A percentile compares a stretch with the other conserved stretches of the same genome.
Conservation (phyloP, 2,113 vertebrate species). For the Atlantisia rogersi region DNA sequence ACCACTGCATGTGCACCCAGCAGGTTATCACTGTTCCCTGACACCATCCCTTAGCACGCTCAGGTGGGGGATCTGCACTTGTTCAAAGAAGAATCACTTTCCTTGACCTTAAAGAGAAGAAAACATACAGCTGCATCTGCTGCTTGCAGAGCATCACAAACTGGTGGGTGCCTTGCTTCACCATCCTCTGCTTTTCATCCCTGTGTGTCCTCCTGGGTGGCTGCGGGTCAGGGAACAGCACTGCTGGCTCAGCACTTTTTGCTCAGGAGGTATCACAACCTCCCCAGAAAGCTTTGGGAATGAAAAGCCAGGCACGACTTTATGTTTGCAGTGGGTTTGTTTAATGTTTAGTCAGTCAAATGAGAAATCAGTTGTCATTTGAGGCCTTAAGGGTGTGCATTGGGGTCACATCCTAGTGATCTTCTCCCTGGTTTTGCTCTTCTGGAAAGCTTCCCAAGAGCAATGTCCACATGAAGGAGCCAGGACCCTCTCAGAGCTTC, state of each 20-base stretch:
- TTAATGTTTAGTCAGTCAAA: background rate
- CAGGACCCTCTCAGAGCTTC: no score
- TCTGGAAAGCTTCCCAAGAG: background rate
- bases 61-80: background rate
- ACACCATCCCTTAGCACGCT: rapidly evolving
- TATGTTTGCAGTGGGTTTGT: background rate
- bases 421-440: background rate
- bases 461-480: rapidly evolving
- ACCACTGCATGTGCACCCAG: rapidly evolving
- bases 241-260: background rate
- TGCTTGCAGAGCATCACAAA: rapidly evolving
- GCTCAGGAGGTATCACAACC: background rate
- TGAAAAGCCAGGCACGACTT: background rate
- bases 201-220: background rate
- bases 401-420: rapidly evolving
- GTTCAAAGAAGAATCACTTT: background rate
- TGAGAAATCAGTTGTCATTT: background rate
- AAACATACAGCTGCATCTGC: background rate
- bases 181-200: background rate
- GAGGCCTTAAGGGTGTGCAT: rapidly evolving
- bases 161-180: background rate
- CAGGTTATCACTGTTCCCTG: rapidly evolving
- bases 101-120: background rate
- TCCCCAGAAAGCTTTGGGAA: background rate
- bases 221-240: background rate